phyloP scores from a whole-genome alignment of 2,113 vertebrate genomes.

The Tamias sibiricus region DNA sequence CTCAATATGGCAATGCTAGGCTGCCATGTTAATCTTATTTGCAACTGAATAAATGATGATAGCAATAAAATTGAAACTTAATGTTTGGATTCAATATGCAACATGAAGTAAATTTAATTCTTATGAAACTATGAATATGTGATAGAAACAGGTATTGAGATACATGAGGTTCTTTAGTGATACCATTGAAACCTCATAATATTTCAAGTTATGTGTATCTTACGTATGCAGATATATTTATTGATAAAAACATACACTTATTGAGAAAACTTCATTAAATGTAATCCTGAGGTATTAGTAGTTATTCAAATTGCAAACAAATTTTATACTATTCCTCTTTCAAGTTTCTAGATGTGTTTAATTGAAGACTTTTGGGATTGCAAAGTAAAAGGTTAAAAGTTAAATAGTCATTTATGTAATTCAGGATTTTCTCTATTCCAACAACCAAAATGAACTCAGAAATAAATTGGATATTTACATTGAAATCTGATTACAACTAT shows the following conservation, averaged over 20 bases:
- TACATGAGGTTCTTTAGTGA: not conserved
- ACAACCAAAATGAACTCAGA: constrained; percentile 22
- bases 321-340: not conserved
- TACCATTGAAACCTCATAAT: constrained; percentile 10
- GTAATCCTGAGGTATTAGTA: constrained; percentile 23
- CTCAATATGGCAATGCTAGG: not conserved
- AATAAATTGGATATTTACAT: not conserved
- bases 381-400: constrained; percentile 34
- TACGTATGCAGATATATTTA: not conserved
- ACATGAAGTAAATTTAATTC: constrained; percentile 62
- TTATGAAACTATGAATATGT: not conserved
- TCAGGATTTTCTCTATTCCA: constrained; percentile 12
- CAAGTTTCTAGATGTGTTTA: not conserved
- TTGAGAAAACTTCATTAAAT: constrained; percentile 23
- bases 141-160: not conserved
- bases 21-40: constrained; percentile 59
- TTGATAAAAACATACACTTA: constrained; percentile 15
- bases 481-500: not conserved
- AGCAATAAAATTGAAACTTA: constrained; percentile 56
- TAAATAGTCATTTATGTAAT: not conserved
- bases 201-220: constrained; percentile 3
- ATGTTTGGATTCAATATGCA: constrained; percentile 59
- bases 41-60: not conserved
- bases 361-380: constrained; percentile 28
- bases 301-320: constrained; percentile 2